These are phyloP conservation scores for Dreissena polymorpha DNA, from an alignment of 1,140 invertebrate genomes.

Conservation along the genomic window DNA sequence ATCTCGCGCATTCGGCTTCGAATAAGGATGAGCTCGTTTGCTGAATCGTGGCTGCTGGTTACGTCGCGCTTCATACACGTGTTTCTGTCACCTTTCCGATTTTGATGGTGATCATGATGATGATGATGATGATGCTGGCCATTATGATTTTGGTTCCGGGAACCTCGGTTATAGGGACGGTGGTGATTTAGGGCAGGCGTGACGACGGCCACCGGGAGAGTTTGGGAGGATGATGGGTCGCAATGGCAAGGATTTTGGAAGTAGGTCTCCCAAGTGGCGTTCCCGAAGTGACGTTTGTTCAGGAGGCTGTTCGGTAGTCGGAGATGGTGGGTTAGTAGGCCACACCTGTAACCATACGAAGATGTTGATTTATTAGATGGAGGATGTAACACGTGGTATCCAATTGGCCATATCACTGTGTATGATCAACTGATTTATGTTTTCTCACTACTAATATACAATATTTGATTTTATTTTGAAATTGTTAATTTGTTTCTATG, in stretches of 20 bases:
- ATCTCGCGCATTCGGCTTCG: conserved; percentile 6
- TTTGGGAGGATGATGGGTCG: background rate
- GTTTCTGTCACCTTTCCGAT: background rate
- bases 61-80: background rate
- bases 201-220: background rate
- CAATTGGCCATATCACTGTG: too few relatives aligned
- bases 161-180: conserved; percentile 1
- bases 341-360: conserved; percentile 68
- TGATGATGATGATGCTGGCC: conserved; percentile 19
- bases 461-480: too few relatives aligned
- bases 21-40: background rate
- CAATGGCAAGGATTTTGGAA: conserved; percentile 27
- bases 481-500: too few relatives aligned
- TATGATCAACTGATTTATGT: too few relatives aligned
- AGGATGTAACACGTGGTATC: too few relatives aligned
- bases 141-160: background rate
- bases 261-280: conserved; percentile 64
- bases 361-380: background rate
- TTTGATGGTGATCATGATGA: background rate
- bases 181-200: background rate
- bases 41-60: background rate
- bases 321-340: conserved; percentile 69
- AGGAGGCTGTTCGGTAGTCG: conserved; percentile 72
- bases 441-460: too few relatives aligned
- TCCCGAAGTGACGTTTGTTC: conserved; percentile 57